These are phyloP conservation scores for Vireo griseus DNA, from an alignment of 2,797 vertebrate genomes.

Conservation along the genomic window DNA sequence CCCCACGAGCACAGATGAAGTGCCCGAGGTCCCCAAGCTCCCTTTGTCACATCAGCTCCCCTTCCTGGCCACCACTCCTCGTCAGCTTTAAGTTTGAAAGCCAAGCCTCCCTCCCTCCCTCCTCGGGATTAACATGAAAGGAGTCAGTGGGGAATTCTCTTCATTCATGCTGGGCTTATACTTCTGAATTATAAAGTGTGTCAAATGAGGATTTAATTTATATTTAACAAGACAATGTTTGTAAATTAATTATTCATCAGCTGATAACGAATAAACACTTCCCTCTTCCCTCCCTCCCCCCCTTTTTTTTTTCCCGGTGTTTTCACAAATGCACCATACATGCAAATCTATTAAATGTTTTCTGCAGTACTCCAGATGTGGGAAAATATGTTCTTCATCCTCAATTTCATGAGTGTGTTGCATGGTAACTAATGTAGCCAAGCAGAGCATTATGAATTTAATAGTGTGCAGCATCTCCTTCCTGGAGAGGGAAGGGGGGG, in stretches of 20 bases:
- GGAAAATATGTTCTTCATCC: conserved; percentile 23
- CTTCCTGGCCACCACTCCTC: neutral
- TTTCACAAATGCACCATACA: conserved; percentile 27
- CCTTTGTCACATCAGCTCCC: neutral
- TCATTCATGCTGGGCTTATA: conserved; percentile 13
- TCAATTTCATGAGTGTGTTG: conserved; percentile 27
- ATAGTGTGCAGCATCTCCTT: neutral
- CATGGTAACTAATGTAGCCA: conserved; percentile 34
- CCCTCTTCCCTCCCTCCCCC: neutral
- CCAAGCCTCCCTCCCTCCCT: neutral
- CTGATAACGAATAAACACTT: conserved; percentile 40
- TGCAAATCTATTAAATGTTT: conserved; percentile 22
- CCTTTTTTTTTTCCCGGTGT: neutral
- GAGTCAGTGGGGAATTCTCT: conserved; percentile 14
- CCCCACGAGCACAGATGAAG: neutral
- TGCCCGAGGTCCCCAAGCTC: neutral
- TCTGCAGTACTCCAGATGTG: conserved; percentile 22
- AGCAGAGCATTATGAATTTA: conserved; percentile 17
- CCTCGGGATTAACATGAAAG: neutral
- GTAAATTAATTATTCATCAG: conserved; percentile 65
- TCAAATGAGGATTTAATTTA: conserved; percentile 64
- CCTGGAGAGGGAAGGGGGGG: neutral
- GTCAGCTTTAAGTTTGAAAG: neutral
- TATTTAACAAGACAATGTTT: conserved; percentile 60
- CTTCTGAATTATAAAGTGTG: conserved; percentile 48